Percentiles rank a stretch among this genome's conserved stretches.
phyloP scores from a whole-genome alignment of 2,113 vertebrate species.

The Miniopterus natalensis region DNA sequence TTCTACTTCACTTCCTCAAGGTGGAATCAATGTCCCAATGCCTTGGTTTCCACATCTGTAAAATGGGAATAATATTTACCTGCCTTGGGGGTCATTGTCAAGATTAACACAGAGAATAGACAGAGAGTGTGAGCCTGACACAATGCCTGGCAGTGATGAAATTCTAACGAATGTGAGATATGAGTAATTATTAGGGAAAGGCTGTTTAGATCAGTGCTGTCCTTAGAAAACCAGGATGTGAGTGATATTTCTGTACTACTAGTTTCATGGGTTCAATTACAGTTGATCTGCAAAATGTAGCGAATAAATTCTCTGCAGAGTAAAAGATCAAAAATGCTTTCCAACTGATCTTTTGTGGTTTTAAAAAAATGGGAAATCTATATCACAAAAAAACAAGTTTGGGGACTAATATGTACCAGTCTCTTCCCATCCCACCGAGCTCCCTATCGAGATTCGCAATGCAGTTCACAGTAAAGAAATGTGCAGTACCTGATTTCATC shows the following conservation, averaged over 20 bases:
- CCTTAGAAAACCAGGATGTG: not conserved
- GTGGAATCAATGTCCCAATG: not conserved
- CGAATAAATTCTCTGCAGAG: not conserved
- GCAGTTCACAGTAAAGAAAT: not conserved
- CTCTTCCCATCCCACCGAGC: not conserved
- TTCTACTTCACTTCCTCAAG: not conserved
- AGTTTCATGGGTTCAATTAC: not conserved
- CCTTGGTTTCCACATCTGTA: not conserved
- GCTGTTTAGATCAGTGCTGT: not conserved
- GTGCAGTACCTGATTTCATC: not conserved
- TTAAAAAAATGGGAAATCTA: not conserved
- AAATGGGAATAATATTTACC: not conserved
- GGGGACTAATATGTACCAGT: not conserved
- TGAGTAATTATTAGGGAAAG: not conserved
- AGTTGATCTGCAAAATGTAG: not conserved
- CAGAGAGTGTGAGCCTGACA: not conserved
- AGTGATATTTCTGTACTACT: not conserved
- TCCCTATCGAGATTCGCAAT: not conserved
- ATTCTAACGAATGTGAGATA: not conserved
- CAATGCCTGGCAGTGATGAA: not conserved
- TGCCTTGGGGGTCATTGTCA: not conserved
- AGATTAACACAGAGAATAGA: not conserved
- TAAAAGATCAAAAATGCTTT: not conserved
- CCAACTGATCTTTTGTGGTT: not conserved
- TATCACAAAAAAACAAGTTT: not conserved